phyloP scores from a whole-genome alignment of 2,888 invertebrate species.

The Helicoverpa assulta region DNA sequence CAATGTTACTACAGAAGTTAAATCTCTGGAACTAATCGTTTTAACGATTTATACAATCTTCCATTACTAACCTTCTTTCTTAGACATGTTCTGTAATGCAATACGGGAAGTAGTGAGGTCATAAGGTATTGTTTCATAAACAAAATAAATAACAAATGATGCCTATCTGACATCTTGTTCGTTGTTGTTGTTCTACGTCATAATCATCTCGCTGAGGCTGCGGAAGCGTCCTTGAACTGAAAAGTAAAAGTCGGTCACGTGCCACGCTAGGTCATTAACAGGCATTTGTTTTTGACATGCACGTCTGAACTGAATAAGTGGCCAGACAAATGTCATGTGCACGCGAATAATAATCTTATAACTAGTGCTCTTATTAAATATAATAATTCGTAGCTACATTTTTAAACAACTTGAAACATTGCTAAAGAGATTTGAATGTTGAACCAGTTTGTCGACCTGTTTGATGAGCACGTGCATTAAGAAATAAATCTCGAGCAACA shows the following conservation, averaged over 20 bases:
- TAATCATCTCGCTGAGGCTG: constrained; percentile 32
- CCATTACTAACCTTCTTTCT: too few species aligned
- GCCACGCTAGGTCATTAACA: constrained; percentile 69
- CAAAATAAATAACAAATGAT: too few species aligned
- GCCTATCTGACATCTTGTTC: too few species aligned
- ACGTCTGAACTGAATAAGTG: constrained; percentile 4
- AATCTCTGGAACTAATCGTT: too few species aligned
- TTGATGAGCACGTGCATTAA: background rate
- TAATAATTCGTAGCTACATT: background rate
- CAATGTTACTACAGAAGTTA: too few species aligned
- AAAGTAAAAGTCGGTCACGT: constrained; percentile 72
- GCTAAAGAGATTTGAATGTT: constrained; percentile 7
- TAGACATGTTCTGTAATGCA: too few species aligned
- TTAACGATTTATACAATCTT: too few species aligned
- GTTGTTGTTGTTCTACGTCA: constrained; percentile 4
- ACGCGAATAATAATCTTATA: background rate
- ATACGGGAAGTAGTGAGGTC: too few species aligned
- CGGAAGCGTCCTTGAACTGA: constrained; percentile 73
- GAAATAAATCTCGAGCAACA: constrained; percentile 24
- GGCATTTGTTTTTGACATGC: constrained; percentile 52
- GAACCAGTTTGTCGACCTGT: constrained; percentile 1
- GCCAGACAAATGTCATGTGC: background rate
- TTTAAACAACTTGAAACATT: background rate
- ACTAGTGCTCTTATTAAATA: background rate
- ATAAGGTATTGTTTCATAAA: background rate